Evolutionary conservation across 2,113 vertebrate species (phyloP).

Genomic region (Canis aureus): DNA sequence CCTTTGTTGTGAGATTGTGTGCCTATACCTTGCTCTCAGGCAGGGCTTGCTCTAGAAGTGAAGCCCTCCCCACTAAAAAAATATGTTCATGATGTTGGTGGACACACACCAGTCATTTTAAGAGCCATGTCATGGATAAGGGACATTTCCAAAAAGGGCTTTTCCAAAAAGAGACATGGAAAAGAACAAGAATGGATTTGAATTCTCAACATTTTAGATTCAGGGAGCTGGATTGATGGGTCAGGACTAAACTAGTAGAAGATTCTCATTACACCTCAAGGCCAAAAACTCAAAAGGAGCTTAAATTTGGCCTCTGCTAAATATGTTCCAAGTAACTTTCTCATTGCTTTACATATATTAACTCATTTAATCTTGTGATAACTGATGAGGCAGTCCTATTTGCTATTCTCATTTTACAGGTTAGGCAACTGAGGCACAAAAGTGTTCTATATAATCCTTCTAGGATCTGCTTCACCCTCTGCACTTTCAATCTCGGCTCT

Average conservation of each 20-base stretch:
- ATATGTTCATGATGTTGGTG: neutral
- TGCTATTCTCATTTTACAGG: slow-evolving; percentile 14
- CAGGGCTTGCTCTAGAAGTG: neutral
- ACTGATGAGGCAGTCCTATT: neutral
- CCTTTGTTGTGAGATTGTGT: neutral
- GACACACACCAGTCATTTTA: neutral
- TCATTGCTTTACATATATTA: neutral
- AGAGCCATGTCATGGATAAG: neutral
- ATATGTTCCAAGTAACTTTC: neutral
- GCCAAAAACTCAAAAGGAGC: neutral
- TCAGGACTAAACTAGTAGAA: neutral
- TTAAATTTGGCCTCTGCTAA: neutral
- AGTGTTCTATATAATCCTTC: neutral
- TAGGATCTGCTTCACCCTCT: neutral
- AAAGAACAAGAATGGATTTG: neutral
- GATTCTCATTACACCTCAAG: neutral
- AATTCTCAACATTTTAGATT: neutral
- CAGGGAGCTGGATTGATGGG: rapidly evolving
- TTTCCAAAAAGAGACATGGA: neutral
- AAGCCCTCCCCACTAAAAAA: neutral
- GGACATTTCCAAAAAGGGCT: neutral
- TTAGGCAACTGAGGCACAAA: neutral
- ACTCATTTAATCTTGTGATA: neutral
- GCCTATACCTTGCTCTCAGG: neutral
- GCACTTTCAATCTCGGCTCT: neutral